These are phyloP conservation scores for Papilio helenus DNA, from an alignment of 1,140 invertebrate species.

Conservation along the genomic window DNA sequence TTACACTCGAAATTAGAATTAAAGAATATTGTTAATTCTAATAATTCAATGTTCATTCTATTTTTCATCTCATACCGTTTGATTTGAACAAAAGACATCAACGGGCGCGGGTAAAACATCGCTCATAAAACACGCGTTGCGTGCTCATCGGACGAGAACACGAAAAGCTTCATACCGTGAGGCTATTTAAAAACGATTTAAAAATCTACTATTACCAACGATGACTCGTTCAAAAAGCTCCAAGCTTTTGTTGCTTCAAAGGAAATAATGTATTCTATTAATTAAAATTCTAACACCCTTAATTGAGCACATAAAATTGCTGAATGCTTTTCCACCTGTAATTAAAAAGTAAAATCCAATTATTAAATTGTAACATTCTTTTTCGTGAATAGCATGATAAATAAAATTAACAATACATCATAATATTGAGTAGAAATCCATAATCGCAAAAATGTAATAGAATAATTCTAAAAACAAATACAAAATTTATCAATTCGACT, in stretches of 20 bases:
- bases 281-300: neutral
- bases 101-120: slow-evolving; percentile 48
- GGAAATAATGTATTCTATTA: neutral
- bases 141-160: slow-evolving; percentile 35
- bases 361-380: neutral
- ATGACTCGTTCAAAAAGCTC: slow-evolving; percentile 15
- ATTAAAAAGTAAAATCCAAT: neutral
- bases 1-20: neutral
- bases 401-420: neutral
- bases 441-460: too few species aligned
- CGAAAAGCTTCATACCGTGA: slow-evolving; percentile 2
- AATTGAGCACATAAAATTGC: neutral
- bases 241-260: slow-evolving; percentile 13
- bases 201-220: slow-evolving; percentile 25
- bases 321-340: neutral
- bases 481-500: neutral
- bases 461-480: neutral
- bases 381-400: neutral
- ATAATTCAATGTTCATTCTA: neutral
- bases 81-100: slow-evolving; percentile 60
- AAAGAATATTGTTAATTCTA: too few species aligned
- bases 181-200: slow-evolving; percentile 34
- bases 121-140: slow-evolving; percentile 24
- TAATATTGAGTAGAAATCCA: too few species aligned
- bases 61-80: neutral